Base-by-base conservation (phyloP, 2,113 vertebrate species). In the Echinops telfairi region DNA sequence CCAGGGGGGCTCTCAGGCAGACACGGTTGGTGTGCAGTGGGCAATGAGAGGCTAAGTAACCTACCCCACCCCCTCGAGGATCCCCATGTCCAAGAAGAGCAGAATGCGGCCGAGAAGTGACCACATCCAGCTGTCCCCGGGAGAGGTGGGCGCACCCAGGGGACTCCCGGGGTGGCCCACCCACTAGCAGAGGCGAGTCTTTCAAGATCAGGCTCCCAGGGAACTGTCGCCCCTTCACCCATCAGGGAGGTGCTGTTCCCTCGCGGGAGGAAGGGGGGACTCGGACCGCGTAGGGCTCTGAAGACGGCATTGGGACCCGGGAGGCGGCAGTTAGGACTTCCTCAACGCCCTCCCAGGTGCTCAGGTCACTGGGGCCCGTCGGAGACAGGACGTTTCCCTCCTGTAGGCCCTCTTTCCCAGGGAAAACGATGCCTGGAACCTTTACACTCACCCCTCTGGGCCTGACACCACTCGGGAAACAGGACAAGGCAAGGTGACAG, bases 271-370 rank as follows among this genome's bases (percentile, higher is more conserved):
- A 12, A 29, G 9, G 9, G 29, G 23, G 22, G 64, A 40, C 23
- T 36, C 25, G 0, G 3, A 6, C 29, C 12, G 25, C 33, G 1
- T 20, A 78, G 47, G 19, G 19, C 2, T 70, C 85, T 47, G 4
- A 20, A 15, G 71, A 27, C 14, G 7, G 14, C 0, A 19, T 20
- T 11, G 62, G 33, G 14, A 58, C 22, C 62, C n/a, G 29, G 36
- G 64, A 58, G 62, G 58, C 40, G 31, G 29, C 20, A 16, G 36
- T 0, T 1, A 25, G 3, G 9, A 38, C 33, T 71, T 38, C 25
- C 36, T 15, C 40, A 73, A 23, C 0, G 4, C 12, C 58, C 4
- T 43, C 47, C 1, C 0, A 1, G 7, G 25, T 1, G 6, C 22
- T 60, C 76, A 53, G 3, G 23, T 6, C 20, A 73, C 17, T 81